Evolutionary conservation across 1,140 invertebrate genomes (phyloP).

Genomic region (silkworm (Bombyx mori)): ASM3026992v2 NC_085123.1:9590001-9590500

Average conservation of each 20-base stretch:
- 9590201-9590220: slow-evolving; percentile 13
- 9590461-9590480: too few relatives aligned
- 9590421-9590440: too few relatives aligned
- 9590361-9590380: slow-evolving; percentile 2
- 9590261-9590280: not conserved
- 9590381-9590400: slow-evolving; percentile 1
- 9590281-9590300: slow-evolving; percentile 3
- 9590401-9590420: not conserved
- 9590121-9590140: slow-evolving; percentile 14
- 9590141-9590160: slow-evolving; percentile 16
- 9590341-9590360: slow-evolving; percentile 5
- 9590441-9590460: too few relatives aligned
- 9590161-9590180: slow-evolving; percentile 7
- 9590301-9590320: slow-evolving; percentile 7
- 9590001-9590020: too few relatives aligned
- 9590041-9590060: slow-evolving; percentile 3
- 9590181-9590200: slow-evolving; percentile 15
- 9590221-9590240: not conserved
- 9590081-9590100: slow-evolving; percentile 20
- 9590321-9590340: slow-evolving; percentile 5
- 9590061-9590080: slow-evolving; percentile 8
- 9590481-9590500: not conserved
- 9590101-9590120: slow-evolving; percentile 18
- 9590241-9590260: slow-evolving; percentile 8
- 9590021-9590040: not conserved